phyloP scores from a whole-genome alignment of 2,888 invertebrate genomes.

The Xanthia togata region DNA sequence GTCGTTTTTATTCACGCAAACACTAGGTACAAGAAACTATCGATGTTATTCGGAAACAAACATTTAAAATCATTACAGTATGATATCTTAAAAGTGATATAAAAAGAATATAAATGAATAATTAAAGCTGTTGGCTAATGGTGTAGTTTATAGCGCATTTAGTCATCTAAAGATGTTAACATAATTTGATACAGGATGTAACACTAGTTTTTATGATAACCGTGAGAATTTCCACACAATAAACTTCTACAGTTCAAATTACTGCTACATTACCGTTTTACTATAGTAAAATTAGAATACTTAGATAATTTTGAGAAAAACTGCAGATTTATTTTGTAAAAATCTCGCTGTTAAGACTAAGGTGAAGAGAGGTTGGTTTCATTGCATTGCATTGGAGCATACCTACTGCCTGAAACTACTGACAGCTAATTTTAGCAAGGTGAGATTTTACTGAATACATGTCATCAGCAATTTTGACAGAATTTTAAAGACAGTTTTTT shows the following conservation, averaged over 20 bases:
- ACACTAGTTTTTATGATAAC: slow-evolving; percentile 25
- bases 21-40: no score
- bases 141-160: neutral
- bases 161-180: slow-evolving; percentile 1
- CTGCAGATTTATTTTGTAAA: neutral
- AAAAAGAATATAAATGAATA: neutral
- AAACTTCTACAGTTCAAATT: slow-evolving; percentile 25
- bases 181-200: slow-evolving; percentile 16
- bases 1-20: neutral
- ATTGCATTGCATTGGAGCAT: no score
- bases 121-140: neutral
- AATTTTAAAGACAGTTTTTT: neutral
- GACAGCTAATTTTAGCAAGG: neutral
- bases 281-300: neutral
- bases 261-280: slow-evolving; percentile 20
- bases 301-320: neutral
- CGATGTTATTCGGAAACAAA: neutral
- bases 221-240: slow-evolving; percentile 34
- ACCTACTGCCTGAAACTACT: no score
- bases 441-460: neutral
- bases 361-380: neutral
- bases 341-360: neutral
- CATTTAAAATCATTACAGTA: neutral
- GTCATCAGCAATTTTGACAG: neutral
- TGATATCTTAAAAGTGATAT: neutral